These are phyloP conservation scores for Ornithoptera alexandrae DNA, from an alignment of 2,888 invertebrate genomes.

Conservation along the genomic window DNA sequence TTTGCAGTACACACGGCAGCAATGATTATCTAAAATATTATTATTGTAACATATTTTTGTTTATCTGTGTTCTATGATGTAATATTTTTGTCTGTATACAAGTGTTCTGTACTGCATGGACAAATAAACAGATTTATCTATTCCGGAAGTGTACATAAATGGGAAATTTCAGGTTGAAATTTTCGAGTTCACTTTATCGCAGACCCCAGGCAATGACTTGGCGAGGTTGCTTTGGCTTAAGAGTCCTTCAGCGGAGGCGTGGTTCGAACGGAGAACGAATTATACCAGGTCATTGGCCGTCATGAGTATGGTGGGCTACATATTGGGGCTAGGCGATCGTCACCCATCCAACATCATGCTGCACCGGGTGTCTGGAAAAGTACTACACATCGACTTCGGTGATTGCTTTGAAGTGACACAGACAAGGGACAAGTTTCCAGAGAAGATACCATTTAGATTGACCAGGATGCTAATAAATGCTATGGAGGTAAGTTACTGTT, in stretches of 20 bases:
- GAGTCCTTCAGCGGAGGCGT: constrained; percentile 97
- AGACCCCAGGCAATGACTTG: constrained; percentile 96
- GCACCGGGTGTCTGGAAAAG: constrained; percentile 98
- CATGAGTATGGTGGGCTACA: constrained; percentile 99
- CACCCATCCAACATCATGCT: constrained; percentile 99
- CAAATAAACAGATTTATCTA: too few relatives aligned
- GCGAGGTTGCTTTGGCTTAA: constrained; percentile 97
- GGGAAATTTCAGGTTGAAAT: constrained; percentile 85
- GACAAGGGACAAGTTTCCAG: constrained; percentile 99
- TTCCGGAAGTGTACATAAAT: too few relatives aligned
- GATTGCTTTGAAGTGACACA: constrained; percentile 99
- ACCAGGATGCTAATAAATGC: constrained; percentile 99
- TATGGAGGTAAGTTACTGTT: constrained; percentile 85
- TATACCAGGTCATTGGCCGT: constrained; percentile 98
- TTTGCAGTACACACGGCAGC: too few relatives aligned
- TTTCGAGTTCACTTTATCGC: constrained; percentile 97
- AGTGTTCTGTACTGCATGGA: too few relatives aligned
- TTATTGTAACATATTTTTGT: too few relatives aligned
- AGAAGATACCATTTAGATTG: constrained; percentile 98
- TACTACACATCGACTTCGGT: constrained; percentile 99
- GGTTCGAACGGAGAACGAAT: constrained; percentile 99
- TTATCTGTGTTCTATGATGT: too few relatives aligned
- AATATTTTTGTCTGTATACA: too few relatives aligned
- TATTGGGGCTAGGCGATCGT: constrained; percentile 97
- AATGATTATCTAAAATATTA: too few relatives aligned